These are phyloP conservation scores for Orestias chungarensis DNA, from an alignment of 2,797 vertebrate species.

Conservation along the genomic window DNA sequence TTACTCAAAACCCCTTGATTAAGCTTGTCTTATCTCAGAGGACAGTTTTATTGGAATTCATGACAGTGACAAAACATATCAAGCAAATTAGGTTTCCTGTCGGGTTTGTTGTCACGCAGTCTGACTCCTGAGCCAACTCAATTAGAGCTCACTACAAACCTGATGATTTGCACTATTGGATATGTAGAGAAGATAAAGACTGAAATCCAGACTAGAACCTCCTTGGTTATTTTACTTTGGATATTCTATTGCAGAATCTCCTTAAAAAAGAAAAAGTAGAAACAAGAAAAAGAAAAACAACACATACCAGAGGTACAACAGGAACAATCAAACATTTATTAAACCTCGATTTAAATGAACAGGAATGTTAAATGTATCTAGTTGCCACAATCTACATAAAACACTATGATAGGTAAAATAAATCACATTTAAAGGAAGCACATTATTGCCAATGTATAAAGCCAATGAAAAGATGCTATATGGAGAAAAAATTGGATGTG, in stretches of 20 bases:
- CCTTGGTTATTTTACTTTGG: conserved; percentile 1
- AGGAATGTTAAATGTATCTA: not conserved
- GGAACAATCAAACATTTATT: not conserved
- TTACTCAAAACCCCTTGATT: conserved; percentile 17
- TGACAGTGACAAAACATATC: conserved; percentile 8
- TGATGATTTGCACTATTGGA: conserved; percentile 23
- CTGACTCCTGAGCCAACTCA: conserved; percentile 12
- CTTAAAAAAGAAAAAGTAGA: not conserved
- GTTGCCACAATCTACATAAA: not conserved
- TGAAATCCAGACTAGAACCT: not conserved
- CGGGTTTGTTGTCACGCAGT: conserved; percentile 12
- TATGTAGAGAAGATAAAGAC: conserved; percentile 14
- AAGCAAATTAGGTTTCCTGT: conserved; percentile 30
- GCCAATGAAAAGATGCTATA: not conserved
- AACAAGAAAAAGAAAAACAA: not conserved
- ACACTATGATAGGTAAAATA: not conserved
- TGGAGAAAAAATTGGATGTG: not conserved
- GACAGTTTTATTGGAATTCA: conserved; percentile 19
- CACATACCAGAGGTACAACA: not conserved
- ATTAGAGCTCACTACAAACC: conserved; percentile 20
- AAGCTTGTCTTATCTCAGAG: conserved; percentile 12
- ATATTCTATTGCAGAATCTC: not conserved
- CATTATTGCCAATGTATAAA: not conserved
- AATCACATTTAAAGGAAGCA: not conserved
- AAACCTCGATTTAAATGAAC: not conserved